Evolutionary conservation across 2,113 vertebrate species (phyloP).

Genomic region (Chloebia gouldiae): DNA sequence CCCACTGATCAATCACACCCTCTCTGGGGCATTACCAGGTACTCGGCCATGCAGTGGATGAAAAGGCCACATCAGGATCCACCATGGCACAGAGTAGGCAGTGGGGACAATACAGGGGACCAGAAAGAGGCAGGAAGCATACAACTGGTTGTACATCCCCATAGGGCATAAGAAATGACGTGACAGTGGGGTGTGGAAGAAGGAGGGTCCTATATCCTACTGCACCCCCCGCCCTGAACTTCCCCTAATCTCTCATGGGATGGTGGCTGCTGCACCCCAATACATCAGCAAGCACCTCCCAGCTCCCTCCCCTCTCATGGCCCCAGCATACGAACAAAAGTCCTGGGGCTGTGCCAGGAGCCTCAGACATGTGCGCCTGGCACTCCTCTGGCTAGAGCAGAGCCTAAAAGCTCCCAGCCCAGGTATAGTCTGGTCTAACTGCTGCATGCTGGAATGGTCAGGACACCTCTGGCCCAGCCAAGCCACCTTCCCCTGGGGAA

Average conservation of each 20-base stretch:
- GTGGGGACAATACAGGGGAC: neutral
- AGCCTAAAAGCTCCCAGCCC: neutral
- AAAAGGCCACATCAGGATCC: neutral
- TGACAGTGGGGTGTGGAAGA: neutral
- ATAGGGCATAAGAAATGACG: neutral
- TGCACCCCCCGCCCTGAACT: fast-evolving
- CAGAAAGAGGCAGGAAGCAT: fast-evolving
- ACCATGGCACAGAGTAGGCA: neutral
- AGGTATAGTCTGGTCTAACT: neutral
- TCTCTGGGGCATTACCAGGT: neutral
- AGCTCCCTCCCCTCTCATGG: neutral
- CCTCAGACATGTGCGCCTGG: neutral
- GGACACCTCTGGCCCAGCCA: neutral
- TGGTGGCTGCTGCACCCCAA: neutral
- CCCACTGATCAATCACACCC: neutral
- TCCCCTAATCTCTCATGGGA: fast-evolving
- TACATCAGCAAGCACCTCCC: neutral
- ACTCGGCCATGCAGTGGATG: neutral
- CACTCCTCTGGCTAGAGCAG: neutral
- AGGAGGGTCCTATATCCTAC: neutral
- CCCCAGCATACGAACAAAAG: neutral
- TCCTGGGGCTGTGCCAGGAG: neutral
- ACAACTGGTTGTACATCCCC: neutral
- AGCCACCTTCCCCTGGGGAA: neutral
- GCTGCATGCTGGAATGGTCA: neutral